These are phyloP conservation scores for Cremastinae sp. DNA, from an alignment of 2,888 invertebrate species.

Conservation along the genomic window DNA sequence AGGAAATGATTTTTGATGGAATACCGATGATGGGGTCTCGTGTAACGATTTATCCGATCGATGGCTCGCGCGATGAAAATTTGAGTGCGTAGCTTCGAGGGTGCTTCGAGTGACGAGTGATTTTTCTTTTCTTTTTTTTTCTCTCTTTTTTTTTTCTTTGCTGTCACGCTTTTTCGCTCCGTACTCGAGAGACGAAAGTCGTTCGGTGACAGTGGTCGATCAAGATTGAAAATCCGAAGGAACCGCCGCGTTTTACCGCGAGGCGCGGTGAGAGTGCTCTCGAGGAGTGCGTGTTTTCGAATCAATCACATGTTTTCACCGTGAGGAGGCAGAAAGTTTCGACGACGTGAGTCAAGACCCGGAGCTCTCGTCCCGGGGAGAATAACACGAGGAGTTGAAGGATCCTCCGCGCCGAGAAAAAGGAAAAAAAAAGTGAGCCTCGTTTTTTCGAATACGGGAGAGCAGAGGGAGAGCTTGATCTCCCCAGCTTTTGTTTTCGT, in stretches of 20 bases:
- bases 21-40: background rate
- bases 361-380: too few species aligned
- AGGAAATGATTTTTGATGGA: too few species aligned
- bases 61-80: background rate
- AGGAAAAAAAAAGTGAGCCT: too few species aligned
- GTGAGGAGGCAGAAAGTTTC: background rate
- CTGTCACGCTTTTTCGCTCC: background rate
- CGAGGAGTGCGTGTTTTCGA: constrained; percentile 16
- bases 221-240: background rate
- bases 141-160: background rate
- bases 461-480: background rate
- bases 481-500: too few species aligned
- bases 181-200: background rate
- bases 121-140: constrained; percentile 7
- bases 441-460: background rate
- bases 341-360: too few species aligned
- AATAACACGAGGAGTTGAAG: too few species aligned
- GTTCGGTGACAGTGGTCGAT: background rate
- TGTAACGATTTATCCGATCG: background rate
- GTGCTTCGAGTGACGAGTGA: constrained; percentile 42
- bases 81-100: background rate
- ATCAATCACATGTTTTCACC: background rate
- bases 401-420: too few species aligned
- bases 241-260: background rate
- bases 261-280: background rate